Percentiles rank a stretch among this genome's conserved stretches.
Conservation (phyloP, 1,140 invertebrate genomes). For the Hypothenemus hampei region DNA sequence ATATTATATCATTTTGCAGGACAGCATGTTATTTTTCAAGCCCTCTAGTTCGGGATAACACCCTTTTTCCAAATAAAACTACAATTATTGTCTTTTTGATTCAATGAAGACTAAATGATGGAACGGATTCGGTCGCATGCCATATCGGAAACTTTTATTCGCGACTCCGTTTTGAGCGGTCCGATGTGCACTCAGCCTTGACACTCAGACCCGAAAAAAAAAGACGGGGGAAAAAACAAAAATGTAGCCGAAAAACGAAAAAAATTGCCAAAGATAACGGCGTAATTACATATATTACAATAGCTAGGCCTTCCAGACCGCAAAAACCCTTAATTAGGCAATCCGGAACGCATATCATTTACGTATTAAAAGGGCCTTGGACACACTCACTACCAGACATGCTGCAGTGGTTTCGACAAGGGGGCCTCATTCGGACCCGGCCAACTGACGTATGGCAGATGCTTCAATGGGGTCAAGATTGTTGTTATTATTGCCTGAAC, state of each 20-base stretch:
- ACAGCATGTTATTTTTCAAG: too few relatives aligned
- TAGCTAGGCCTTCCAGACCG: constrained; percentile 22
- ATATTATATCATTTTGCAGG: too few relatives aligned
- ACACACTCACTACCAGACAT: constrained; percentile 24
- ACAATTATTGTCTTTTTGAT: too few relatives aligned
- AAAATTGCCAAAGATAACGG: constrained; percentile 20
- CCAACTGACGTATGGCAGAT: constrained; percentile 23
- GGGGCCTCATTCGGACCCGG: constrained; percentile 5
- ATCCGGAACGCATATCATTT: constrained; percentile 25
- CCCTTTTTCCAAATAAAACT: too few relatives aligned
- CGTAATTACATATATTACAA: constrained; percentile 20
- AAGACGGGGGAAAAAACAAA: too few relatives aligned
- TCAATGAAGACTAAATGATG: too few relatives aligned
- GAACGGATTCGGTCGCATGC: too few relatives aligned
- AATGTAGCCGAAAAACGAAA: constrained; percentile 4
- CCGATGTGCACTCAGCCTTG: constrained; percentile 11
- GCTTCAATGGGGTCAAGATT: constrained; percentile 4
- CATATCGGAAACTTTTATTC: too few relatives aligned
- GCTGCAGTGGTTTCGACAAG: constrained; percentile 18
- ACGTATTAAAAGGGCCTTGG: constrained; percentile 22
- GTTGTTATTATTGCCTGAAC: not conserved
- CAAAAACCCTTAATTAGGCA: constrained; percentile 26
- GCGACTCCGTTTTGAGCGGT: too few relatives aligned
- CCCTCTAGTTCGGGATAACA: too few relatives aligned
- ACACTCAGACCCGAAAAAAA: constrained; percentile 14